phyloP scores from a whole-genome alignment of 2,888 invertebrate genomes.

The Gastracanthus pulcherrimus region DNA sequence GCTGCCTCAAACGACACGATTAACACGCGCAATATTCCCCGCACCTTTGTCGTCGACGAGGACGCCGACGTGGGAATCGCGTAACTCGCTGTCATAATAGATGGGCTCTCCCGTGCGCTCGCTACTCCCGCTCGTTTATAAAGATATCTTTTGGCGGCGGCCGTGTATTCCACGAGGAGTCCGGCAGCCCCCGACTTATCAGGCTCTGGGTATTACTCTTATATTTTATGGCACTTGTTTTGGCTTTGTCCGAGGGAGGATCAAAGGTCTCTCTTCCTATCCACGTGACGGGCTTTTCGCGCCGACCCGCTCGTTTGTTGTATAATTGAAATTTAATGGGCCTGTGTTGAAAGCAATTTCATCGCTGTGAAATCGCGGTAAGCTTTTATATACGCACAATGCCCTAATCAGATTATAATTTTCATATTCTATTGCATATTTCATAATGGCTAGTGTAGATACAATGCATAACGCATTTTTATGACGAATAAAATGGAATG shows the following conservation, averaged over 20 bases:
- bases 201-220: not conserved
- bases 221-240: not conserved
- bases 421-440: no score
- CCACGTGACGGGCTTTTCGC: not conserved
- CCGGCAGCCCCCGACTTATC: not conserved
- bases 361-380: no score
- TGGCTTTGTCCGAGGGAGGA: not conserved
- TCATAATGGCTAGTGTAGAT: no score
- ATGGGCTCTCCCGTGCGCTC: not conserved
- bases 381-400: no score
- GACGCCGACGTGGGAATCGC: not conserved
- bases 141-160: no score
- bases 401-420: no score
- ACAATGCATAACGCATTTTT: no score
- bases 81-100: not conserved
- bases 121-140: not conserved
- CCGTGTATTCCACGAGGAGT: not conserved
- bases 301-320: no score
- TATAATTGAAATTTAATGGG: no score
- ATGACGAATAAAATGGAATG: no score
- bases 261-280: not conserved
- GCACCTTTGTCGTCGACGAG: not conserved
- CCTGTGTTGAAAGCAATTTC: no score
- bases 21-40: not conserved
- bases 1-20: not conserved